Percentiles rank a stretch among this genome's conserved stretches.
phyloP scores from a whole-genome alignment of 2,888 invertebrate genomes.

The Boloria selene region DNA sequence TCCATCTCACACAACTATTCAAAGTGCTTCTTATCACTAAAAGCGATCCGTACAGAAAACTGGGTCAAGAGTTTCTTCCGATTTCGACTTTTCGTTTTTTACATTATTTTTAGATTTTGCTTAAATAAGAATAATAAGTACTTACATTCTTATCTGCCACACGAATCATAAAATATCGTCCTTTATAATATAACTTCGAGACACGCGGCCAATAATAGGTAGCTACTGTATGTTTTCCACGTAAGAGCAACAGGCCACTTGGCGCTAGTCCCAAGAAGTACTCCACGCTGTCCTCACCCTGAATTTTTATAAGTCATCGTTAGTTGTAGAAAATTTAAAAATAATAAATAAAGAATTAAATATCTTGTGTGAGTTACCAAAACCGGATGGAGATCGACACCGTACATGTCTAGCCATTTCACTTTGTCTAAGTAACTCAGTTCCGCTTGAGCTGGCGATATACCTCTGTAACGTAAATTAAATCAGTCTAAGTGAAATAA shows the following conservation, averaged over 20 bases:
- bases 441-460: slow-evolving; percentile 95
- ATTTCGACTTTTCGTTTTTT: slow-evolving; percentile 32
- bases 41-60: slow-evolving; percentile 61
- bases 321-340: slow-evolving; percentile 28
- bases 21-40: slow-evolving; percentile 60
- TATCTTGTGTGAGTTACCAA: slow-evolving; percentile 84
- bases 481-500: slow-evolving; percentile 20
- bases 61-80: slow-evolving; percentile 61
- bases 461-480: slow-evolving; percentile 83
- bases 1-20: slow-evolving; percentile 75
- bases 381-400: slow-evolving; percentile 98
- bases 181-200: slow-evolving; percentile 97
- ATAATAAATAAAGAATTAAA: slow-evolving; percentile 18
- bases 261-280: slow-evolving; percentile 98
- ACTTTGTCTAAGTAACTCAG: slow-evolving; percentile 97
- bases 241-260: slow-evolving; percentile 95
- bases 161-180: slow-evolving; percentile 97
- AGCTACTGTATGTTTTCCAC: slow-evolving; percentile 97
- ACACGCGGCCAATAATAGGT: slow-evolving; percentile 99
- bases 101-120: not conserved
- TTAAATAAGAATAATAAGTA: slow-evolving; percentile 40
- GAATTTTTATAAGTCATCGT: slow-evolving; percentile 45
- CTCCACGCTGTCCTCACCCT: slow-evolving; percentile 98
- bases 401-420: slow-evolving; percentile 99
- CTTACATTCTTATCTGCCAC: slow-evolving; percentile 98